Percentiles rank a stretch among this genome's conserved stretches.
phyloP scores from a whole-genome alignment of 2,113 vertebrate genomes.

The Camelus dromedarius region DNA sequence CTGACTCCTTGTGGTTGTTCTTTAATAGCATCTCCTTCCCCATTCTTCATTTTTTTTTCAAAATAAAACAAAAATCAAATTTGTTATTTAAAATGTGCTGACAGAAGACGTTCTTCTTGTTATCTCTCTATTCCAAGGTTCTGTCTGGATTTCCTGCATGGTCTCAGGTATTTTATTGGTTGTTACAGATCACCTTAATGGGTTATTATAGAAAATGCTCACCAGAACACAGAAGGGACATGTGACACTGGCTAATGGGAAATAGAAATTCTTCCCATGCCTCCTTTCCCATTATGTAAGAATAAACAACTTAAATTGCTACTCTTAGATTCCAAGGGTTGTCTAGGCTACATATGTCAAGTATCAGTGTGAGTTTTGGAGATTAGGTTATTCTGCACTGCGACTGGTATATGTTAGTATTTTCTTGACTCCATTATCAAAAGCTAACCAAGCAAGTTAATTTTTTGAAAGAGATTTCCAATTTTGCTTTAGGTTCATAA shows the following conservation, averaged over 20 bases:
- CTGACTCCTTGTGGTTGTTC: conserved; percentile 70
- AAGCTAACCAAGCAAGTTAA: conserved; percentile 65
- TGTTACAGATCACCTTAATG: conserved; percentile 55
- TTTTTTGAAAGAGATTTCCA: conserved; percentile 64
- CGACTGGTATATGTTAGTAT: conserved; percentile 66
- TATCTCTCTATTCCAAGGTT: conserved; percentile 49
- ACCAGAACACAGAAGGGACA: conserved; percentile 36
- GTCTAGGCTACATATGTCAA: conserved; percentile 66
- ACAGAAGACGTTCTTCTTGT: conserved; percentile 32
- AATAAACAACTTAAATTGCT: conserved; percentile 75
- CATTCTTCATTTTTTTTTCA: conserved; percentile 16
- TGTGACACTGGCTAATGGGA: conserved; percentile 64
- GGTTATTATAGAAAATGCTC: conserved; percentile 66
- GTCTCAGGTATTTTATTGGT: conserved; percentile 64
- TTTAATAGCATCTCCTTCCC: conserved; percentile 67
- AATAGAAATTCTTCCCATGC: conserved; percentile 59
- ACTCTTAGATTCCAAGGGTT: conserved; percentile 65
- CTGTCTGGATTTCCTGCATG: conserved; percentile 46
- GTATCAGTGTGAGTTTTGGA: conserved; percentile 64
- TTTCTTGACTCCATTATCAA: conserved; percentile 78
- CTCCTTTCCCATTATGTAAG: conserved; percentile 64
- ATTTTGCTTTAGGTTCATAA: conserved; percentile 72
- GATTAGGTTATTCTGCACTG: conserved; percentile 47
- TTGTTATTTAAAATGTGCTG: conserved; percentile 42
- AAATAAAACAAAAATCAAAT: conserved; percentile 58